These are phyloP conservation scores for Polietes domitor DNA, from an alignment of 2,888 invertebrate genomes.

Conservation along the genomic window DNA sequence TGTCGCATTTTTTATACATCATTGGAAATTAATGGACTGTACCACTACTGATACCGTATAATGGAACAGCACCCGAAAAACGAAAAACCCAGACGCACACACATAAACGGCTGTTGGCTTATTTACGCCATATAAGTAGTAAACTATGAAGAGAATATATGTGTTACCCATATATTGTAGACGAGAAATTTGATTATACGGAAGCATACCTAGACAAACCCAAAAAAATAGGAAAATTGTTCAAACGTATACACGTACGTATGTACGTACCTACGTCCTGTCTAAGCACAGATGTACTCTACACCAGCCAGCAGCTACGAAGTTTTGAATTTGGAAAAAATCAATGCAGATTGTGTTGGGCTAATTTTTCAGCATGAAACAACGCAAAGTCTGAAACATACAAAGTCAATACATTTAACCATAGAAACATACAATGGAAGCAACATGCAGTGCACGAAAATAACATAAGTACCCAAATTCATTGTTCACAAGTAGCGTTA, in stretches of 20 bases:
- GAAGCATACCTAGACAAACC: neutral
- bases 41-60: constrained; percentile 75
- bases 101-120: constrained; percentile 31
- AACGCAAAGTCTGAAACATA: neutral
- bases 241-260: too few species aligned
- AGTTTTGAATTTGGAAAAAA: neutral
- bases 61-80: constrained; percentile 16
- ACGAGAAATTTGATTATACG: neutral
- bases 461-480: too few species aligned
- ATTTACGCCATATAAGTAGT: neutral
- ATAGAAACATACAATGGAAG: neutral
- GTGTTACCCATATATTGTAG: constrained; percentile 1
- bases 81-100: neutral
- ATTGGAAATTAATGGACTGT: constrained; percentile 78
- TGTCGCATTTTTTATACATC: constrained; percentile 78
- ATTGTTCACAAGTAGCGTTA: too few species aligned
- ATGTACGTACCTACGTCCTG: too few species aligned
- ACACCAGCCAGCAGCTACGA: too few species aligned
- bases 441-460: neutral
- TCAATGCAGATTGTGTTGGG: neutral
- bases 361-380: neutral
- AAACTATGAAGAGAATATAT: neutral
- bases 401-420: constrained; percentile 5
- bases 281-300: too few species aligned
- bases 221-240: too few species aligned